Percentiles rank a stretch among this genome's conserved stretches.
phyloP scores from a whole-genome alignment of 2,113 vertebrate species.

The Prietella phreatophila region DNA sequence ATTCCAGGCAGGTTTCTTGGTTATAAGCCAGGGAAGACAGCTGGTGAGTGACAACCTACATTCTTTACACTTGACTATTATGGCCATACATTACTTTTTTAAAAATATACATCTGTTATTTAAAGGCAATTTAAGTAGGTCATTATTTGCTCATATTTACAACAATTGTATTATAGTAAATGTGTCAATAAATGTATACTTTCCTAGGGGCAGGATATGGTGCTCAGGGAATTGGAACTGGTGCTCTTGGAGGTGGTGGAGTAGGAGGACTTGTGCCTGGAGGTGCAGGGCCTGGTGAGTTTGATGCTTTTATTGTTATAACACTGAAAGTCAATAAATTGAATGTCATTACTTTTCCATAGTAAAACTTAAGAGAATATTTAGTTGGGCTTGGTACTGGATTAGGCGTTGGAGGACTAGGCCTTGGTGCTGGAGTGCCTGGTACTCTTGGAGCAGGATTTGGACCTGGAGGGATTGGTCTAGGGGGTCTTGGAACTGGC shows the following conservation, averaged over 20 bases:
- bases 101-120: neutral
- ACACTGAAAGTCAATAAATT: neutral
- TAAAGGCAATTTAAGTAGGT: neutral
- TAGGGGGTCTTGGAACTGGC: slow-evolving; percentile 25
- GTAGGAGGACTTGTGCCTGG: neutral
- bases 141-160: neutral
- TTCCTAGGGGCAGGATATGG: slow-evolving; percentile 5
- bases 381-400: neutral
- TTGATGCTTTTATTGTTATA: neutral
- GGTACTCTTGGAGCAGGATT: slow-evolving; percentile 2
- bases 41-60: neutral
- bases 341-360: neutral
- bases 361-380: neutral
- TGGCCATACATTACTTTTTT: neutral
- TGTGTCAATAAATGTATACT: neutral
- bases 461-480: slow-evolving; percentile 21
- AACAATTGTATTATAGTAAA: neutral
- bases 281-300: neutral
- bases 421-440: neutral
- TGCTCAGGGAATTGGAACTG: slow-evolving; percentile 18
- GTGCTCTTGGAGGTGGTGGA: slow-evolving; percentile 19
- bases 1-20: slow-evolving; percentile 26
- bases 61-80: neutral
- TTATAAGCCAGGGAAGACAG: slow-evolving; percentile 44
- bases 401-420: neutral